phyloP scores from a whole-genome alignment of 2,113 vertebrate species.

The Xiphorhynchus elegans region DNA sequence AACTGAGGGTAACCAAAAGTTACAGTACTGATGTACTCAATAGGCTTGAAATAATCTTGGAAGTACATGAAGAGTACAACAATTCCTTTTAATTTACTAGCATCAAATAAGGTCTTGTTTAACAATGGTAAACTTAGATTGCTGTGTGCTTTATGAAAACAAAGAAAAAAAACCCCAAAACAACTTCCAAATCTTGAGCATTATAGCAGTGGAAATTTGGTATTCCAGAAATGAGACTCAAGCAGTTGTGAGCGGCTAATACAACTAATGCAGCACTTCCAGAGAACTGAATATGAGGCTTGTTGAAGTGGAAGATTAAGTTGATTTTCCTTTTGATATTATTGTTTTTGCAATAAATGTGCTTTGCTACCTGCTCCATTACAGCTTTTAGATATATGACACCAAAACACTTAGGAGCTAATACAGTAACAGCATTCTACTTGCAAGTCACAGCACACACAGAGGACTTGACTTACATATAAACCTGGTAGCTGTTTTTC shows the following conservation, averaged over 20 bases:
- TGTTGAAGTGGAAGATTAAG: not conserved
- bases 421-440: not conserved
- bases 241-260: not conserved
- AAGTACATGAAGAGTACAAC: not conserved
- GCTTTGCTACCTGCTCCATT: not conserved
- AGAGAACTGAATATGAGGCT: not conserved
- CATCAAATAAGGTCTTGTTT: not conserved
- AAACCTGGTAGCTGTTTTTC: slow-evolving; percentile 17
- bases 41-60: not conserved
- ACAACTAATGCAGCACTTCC: not conserved
- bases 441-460: not conserved
- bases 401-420: not conserved
- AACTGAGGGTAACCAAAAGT: not conserved
- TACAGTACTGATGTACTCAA: not conserved
- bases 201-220: not conserved
- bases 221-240: not conserved
- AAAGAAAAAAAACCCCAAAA: not conserved
- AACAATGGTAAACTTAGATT: not conserved
- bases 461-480: not conserved
- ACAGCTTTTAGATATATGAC: not conserved
- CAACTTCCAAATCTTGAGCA: not conserved
- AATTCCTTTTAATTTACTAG: not conserved
- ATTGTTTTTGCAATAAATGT: not conserved
- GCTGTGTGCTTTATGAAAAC: not conserved
- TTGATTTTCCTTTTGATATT: slow-evolving; percentile 1